Conservation (phyloP, 2,888 invertebrate species). For the Cataglyphis livida region DNA sequence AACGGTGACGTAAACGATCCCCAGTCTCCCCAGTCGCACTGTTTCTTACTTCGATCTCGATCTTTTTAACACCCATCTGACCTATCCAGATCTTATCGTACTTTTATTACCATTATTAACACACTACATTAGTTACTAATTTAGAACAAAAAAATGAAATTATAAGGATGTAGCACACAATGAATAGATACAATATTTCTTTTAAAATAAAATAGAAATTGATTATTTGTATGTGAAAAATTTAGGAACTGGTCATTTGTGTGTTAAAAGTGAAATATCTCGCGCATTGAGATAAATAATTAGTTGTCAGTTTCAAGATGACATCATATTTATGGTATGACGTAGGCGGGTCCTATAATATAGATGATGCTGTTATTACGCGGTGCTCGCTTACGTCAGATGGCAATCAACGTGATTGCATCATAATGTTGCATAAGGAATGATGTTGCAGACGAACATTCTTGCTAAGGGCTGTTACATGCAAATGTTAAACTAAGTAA, state of each 20-base stretch:
- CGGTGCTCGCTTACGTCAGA: conserved; percentile 34
- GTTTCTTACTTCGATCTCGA: neutral
- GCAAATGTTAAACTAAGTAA: conserved; percentile 13
- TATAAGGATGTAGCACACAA: neutral
- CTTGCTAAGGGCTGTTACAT: conserved; percentile 32
- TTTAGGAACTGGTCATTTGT: neutral
- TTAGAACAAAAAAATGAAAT: neutral
- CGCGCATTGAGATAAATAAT: neutral
- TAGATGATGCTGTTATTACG: conserved; percentile 20
- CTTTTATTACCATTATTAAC: neutral
- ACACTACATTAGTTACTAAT: neutral
- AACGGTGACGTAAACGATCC: conserved; percentile 62
- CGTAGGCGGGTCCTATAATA: conserved; percentile 36
- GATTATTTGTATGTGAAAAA: too few relatives aligned
- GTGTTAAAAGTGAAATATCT: neutral
- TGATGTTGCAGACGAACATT: conserved; percentile 27
- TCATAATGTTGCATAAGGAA: conserved; percentile 31
- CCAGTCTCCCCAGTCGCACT: conserved; percentile 12
- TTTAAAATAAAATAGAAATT: neutral
- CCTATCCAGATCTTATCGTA: neutral
- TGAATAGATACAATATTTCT: neutral
- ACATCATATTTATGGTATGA: conserved; percentile 33
- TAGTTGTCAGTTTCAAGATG: neutral
- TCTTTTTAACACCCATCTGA: neutral
- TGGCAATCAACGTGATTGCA: conserved; percentile 35